Base-by-base conservation (phyloP, 2,888 invertebrate genomes). In the Norana najaformis region DNA sequence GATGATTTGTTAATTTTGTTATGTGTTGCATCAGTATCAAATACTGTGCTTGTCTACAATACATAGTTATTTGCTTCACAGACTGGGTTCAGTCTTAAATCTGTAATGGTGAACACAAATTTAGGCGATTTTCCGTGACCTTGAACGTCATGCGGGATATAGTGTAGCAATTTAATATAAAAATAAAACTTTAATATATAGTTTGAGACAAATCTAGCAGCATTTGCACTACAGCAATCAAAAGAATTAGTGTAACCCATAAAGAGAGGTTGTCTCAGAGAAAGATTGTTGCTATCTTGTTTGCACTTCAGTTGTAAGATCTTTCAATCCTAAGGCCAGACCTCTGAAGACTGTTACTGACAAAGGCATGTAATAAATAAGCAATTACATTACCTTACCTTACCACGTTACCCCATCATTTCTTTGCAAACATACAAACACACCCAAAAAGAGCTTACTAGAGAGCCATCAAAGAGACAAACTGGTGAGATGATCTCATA, bases 401-500 rank as follows among this genome's bases (percentile, higher is more conserved):
- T n/a, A n/a, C 69, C 69, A 69, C 13, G 69, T 69, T n/a, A 69
- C 38, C 34, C 34, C 88, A 88, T n/a, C n/a, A n/a, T n/a, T n/a
- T n/a, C n/a, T n/a, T n/a, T n/a, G n/a, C n/a, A n/a, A n/a, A n/a
- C 30, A 36, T 11, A 38, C 30, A 35, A 37, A 37, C 30, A 23
- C 23, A 88, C 35, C 18, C 11, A 30, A n/a, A n/a, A 30, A 20
- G 35, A 85, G 23, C 35, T 85, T n/a, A 85, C 85, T 35, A 85
- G 20, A 85, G 85, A 36, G 1, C 36, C 85, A 85, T 85, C 37
- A 85, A 85, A 85, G 36, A 85, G 85, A 85, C 35, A 85, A 85
- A 35, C 35, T 36, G 85, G 23, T 36, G 85, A 85, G 37, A 85
- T 85, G 85, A 85, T 36, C 35, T 85, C 85, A 85, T 85, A 85